Conservation (phyloP, 2,113 vertebrate species). For the Eidolon helvum region DNA sequence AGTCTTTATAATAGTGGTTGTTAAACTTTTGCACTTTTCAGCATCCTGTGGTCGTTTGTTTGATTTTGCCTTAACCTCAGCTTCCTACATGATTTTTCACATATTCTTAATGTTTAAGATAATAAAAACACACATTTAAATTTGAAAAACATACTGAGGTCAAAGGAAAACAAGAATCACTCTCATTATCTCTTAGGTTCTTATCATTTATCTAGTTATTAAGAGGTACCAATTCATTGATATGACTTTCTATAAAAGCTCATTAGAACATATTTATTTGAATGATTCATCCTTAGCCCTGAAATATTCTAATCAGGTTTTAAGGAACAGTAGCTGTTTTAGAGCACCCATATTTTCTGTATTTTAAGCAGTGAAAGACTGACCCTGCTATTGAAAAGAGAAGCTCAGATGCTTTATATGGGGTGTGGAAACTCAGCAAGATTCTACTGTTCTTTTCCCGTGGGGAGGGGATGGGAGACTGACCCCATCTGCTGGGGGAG, state of each 20-base stretch:
- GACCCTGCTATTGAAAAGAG: not conserved
- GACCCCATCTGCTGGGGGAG: not conserved
- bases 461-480: not conserved
- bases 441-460: not conserved
- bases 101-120: not conserved
- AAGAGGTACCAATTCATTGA: not conserved
- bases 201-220: not conserved
- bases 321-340: not conserved
- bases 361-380: not conserved
- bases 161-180: not conserved
- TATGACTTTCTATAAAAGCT: not conserved
- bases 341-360: not conserved
- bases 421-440: not conserved
- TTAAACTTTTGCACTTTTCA: not conserved
- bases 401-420: not conserved
- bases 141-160: not conserved
- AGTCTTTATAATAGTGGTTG: not conserved
- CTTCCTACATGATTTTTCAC: not conserved
- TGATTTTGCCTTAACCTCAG: not conserved
- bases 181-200: not conserved
- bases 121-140: not conserved
- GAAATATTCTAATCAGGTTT: not conserved
- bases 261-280: conserved; percentile 2
- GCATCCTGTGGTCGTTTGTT: not conserved
- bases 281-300: not conserved